A percentile compares a stretch with the other conserved stretches of the same genome.
phyloP scores from a whole-genome alignment of 2,888 invertebrate species.

The Periphyllus acericola region DNA sequence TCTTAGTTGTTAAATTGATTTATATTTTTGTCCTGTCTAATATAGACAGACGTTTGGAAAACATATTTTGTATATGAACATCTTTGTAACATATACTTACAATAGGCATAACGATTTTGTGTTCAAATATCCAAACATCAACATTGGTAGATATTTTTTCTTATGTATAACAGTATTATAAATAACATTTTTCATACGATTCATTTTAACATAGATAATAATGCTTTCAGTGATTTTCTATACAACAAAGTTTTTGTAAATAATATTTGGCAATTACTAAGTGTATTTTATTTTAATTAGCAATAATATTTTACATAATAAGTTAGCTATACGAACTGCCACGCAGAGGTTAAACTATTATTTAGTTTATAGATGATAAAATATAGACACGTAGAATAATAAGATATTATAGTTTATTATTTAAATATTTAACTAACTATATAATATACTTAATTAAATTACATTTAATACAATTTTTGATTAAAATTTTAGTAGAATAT shows the following conservation, averaged over 20 bases:
- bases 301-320: conserved; percentile 10
- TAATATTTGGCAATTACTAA: not conserved
- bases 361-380: conserved; percentile 48
- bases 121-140: conserved; percentile 13
- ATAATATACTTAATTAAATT: too few species aligned
- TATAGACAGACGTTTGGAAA: conserved; percentile 10
- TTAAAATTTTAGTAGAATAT: not conserved
- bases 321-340: conserved; percentile 38
- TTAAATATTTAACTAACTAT: not conserved
- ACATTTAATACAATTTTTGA: not conserved
- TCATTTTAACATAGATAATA: not conserved
- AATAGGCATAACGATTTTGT: conserved; percentile 32
- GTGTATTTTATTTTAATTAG: conserved; percentile 15
- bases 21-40: conserved; percentile 21
- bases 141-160: not conserved
- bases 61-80: conserved; percentile 33
- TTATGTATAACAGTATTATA: not conserved
- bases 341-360: conserved; percentile 10
- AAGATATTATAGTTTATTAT: not conserved
- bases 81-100: conserved; percentile 28
- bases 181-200: not conserved
- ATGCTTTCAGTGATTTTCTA: not conserved
- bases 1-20: conserved; percentile 10
- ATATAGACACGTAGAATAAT: conserved; percentile 21
- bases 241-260: not conserved